Percentiles rank a stretch among this genome's conserved stretches.
These are phyloP conservation scores for Phortica okadai DNA, from an alignment of 2,888 invertebrate species.

Conservation along the genomic window DNA sequence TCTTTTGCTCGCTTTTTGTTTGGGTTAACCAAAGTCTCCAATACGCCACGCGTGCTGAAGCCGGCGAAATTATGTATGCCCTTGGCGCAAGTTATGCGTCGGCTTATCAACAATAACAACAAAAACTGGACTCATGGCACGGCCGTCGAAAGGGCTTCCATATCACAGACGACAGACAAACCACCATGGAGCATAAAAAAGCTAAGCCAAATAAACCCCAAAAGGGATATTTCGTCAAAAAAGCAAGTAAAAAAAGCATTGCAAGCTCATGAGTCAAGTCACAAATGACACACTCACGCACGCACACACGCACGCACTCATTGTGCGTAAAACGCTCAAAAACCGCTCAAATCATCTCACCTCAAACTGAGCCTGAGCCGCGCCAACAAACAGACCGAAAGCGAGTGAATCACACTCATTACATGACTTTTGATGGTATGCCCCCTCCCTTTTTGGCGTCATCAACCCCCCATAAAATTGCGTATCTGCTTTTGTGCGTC, in stretches of 20 bases:
- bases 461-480: neutral
- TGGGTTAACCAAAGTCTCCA: constrained; percentile 46
- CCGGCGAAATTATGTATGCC: constrained; percentile 57
- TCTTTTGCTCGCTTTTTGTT: neutral
- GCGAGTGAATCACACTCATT: neutral
- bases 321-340: neutral
- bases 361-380: too few species aligned
- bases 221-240: constrained; percentile 1
- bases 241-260: neutral
- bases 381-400: too few species aligned
- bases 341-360: neutral
- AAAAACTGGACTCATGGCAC: neutral
- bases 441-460: neutral
- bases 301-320: neutral
- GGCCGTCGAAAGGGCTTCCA: neutral
- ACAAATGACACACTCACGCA: neutral
- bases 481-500: neutral
- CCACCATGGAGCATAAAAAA: neutral
- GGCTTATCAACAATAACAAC: neutral
- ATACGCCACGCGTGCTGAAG: constrained; percentile 55
- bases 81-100: constrained; percentile 51
- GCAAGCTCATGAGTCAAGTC: neutral
- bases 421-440: neutral
- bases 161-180: neutral
- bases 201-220: constrained; percentile 5